A percentile compares a stretch with the other conserved stretches of the same genome.
Evolutionary conservation across 2,113 vertebrate species (phyloP).

Genomic region (Saccopteryx leptura): DNA sequence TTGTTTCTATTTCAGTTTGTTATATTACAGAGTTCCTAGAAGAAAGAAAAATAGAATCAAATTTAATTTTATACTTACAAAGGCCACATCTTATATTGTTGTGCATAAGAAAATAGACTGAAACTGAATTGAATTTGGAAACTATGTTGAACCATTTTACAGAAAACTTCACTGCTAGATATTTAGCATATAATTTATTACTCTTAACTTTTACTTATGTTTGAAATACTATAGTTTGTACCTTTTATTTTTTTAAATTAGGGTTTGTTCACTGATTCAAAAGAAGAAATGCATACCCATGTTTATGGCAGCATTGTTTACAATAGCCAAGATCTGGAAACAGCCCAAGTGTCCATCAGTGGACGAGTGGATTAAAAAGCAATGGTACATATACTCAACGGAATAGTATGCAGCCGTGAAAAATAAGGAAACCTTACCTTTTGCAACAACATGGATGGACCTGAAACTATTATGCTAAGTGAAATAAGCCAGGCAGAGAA

Average conservation of each 20-base stretch:
- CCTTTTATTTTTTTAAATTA: background rate
- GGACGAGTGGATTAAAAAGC: too few species aligned
- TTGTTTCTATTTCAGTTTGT: background rate
- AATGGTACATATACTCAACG: too few species aligned
- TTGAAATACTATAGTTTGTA: background rate
- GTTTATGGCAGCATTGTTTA: too few species aligned
- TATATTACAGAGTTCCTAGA: background rate
- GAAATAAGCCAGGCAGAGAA: too few species aligned
- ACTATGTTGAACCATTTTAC: background rate
- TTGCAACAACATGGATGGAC: too few species aligned
- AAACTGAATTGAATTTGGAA: background rate
- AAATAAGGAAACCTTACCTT: too few species aligned
- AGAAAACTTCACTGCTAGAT: background rate
- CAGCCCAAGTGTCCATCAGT: too few species aligned
- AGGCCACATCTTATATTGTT: background rate
- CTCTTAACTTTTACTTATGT: background rate
- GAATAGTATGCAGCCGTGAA: too few species aligned
- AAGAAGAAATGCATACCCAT: too few species aligned
- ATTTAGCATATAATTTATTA: background rate
- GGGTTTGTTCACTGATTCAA: too few species aligned
- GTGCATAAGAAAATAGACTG: background rate
- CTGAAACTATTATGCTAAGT: too few species aligned
- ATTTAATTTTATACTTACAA: constrained; percentile 21
- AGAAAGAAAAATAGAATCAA: background rate
- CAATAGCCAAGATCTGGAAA: too few species aligned